Evolutionary conservation across 2,113 vertebrate species (phyloP), one percentile per base, ranked within the genome.

Genomic region (Ramphastos sulfuratus): DNA sequence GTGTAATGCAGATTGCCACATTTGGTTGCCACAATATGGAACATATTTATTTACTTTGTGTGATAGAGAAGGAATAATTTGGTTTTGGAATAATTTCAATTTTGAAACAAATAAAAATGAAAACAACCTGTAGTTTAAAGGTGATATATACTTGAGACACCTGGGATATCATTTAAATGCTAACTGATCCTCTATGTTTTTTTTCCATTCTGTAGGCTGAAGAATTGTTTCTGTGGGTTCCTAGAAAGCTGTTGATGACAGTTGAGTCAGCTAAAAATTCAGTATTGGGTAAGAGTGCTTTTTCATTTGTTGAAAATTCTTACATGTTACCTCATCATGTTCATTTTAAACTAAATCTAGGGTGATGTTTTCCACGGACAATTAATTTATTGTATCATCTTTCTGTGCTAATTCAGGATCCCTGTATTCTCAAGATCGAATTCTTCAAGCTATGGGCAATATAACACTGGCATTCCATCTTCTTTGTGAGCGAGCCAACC

Each of bases 361-460:
- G 60, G 15, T 82, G 4, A 37, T 44, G 33, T 54, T 88, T 93
- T 87, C 75, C 46, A n/a, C 14, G 46, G 52, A 27, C 17, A 80
- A n/a, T 69, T 65, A 77, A 76, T 94, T 85, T 46, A 75, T n/a
- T 64, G 31, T 25, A 10, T 92, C 23, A 24, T 8, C 16, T 82
- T 93, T 97, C 92, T 97, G 97, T 84, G 15, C 97, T 94, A 58
- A 92, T 96, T 89, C 95, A 99, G 99, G 99, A 48, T 98, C 98
- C 35, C 96, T 99, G 42, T 98, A 99, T 95, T 97, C 98, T 93
- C 99, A 99, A 98, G 99, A 99, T 94, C 97, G 99, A 78, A 99
- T 99, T 96, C 97, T 99, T 35, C 99, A 99, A 97, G 99, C 99
- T 58, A 99, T 99, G 99, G 99, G 98, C 30, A 99, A 99, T 56